Evolutionary conservation across 2,797 vertebrate species (phyloP), one percentile per base, ranked within the genome.

Genomic region (Hybognathus amarus): DNA sequence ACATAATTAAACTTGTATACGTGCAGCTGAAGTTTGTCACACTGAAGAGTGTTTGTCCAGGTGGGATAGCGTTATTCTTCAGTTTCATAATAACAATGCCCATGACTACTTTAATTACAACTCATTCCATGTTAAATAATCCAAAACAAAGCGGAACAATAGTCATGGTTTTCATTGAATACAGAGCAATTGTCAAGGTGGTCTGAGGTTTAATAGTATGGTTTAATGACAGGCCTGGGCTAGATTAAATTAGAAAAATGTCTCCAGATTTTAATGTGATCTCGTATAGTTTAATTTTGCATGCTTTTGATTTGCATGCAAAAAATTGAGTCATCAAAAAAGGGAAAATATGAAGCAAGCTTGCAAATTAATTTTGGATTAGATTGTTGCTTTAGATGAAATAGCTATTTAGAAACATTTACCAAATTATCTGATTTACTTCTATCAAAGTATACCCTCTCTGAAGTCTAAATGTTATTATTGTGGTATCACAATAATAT

Each of bases 61-160:
- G 70, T 85, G 78, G 79, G 87, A 83, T 50, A 56, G 75, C 40
- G 33, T 15, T 77, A 77, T 83, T 85, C 69, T 77, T 85, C 50
- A 77, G 56, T 54, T 82, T 83, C 50, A 85, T 82, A 87, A 77
- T 64, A n/a, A 63, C 70, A 80, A 45, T 81, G 75, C 83, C 79
- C 69, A 73, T 36, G 71, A 71, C 69, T 9, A 66, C n/a, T 87
- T 85, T 88, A 86, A 88, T 88, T 87, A 87, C 63, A 80, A 52
- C 67, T 68, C 24, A 33, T 11, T 15, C 54, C 64, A 75, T 78
- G 80, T 77, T 86, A 74, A 78, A 81, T 69, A 86, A 81, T 74
- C 70, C n/a, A 86, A 87, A 81, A 75, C 80, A 52, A 20, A 42
- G 50, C 40, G 50, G 64, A 38, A 86, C 74, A 88, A 74, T 83